Evolutionary conservation across 2,888 invertebrate species (phyloP), one percentile per base, ranked within the genome.

Genomic region (Acleris holmiana): DNA sequence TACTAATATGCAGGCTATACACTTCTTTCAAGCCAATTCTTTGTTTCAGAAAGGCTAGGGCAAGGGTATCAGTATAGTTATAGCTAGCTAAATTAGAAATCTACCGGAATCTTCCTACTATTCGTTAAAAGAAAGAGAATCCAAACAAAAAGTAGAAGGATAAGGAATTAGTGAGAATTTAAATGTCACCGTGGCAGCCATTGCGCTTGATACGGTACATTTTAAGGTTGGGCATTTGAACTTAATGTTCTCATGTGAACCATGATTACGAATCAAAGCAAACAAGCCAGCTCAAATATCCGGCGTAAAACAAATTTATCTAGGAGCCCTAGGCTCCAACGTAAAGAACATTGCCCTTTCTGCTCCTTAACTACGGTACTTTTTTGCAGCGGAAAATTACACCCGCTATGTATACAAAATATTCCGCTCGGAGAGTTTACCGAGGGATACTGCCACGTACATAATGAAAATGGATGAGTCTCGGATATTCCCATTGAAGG

Each of bases 391-490:
- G 61, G 66, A 66, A 66, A 66, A 49, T 57, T 49, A 61, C 61
- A 25, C 41, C 15, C 60, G 44, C 19, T 29, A 48, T 54, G 17
- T 58, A 41, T 17, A 58, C 35, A 58, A 58, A 64, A 64, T 53
- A 44, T 67, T 58, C 56, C 57, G 25, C n/a, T 47, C 25, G 49
- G 51, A 60, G 55, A 60, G 55, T 55, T 55, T 55, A 54, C 21
- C 44, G 15, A 41, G n/a, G 15, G 41, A 41, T 50, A 47, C 47
- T 8, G 8, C 48, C 17, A 47, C 47, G 19, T 13, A 48, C 44
- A 46, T 63, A 67, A 67, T 67, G 49, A 60, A 56, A 63, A 67
- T 63, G 56, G 55, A 67, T 67, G 67, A 56, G 50, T 25, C 18
- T 58, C 60, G 50, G 50, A 59, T 18, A 49, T 44, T 35, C 21